A percentile compares a stretch with the other conserved stretches of the same genome.
Evolutionary conservation across 2,797 vertebrate genomes (phyloP).

Genomic region (Enteromius viviparus): DNA sequence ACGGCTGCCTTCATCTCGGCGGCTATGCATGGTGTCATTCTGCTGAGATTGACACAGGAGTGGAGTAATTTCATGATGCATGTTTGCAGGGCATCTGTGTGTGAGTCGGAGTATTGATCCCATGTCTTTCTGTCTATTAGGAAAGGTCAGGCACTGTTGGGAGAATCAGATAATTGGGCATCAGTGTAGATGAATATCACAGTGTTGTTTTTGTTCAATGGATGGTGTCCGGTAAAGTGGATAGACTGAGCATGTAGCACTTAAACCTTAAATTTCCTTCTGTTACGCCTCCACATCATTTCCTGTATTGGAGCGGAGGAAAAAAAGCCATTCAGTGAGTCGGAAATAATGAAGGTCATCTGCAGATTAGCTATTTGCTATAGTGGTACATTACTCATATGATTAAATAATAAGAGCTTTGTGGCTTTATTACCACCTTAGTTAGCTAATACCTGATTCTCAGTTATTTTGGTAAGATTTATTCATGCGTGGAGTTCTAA

Average conservation of each 20-base stretch:
- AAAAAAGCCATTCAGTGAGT: neutral
- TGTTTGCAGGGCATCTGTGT: slow-evolving; percentile 22
- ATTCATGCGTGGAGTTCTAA: neutral
- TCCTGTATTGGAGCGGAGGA: slow-evolving; percentile 5
- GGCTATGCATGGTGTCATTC: slow-evolving; percentile 1
- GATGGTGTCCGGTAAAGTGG: slow-evolving; percentile 11
- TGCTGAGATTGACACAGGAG: slow-evolving; percentile 1
- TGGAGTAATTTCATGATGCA: slow-evolving; percentile 13
- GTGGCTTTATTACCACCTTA: neutral
- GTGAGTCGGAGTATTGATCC: slow-evolving; percentile 50
- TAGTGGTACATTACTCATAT: slow-evolving; percentile 19
- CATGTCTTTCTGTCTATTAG: slow-evolving; percentile 48
- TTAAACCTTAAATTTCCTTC: slow-evolving; percentile 14
- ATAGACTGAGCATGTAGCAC: slow-evolving; percentile 11
- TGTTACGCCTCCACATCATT: slow-evolving; percentile 8
- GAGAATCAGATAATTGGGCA: slow-evolving; percentile 57
- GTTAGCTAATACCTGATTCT: neutral
- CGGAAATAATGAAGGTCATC: slow-evolving; percentile 34
- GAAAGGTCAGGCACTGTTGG: slow-evolving; percentile 57
- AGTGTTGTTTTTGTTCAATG: slow-evolving; percentile 45
- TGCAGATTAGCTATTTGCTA: slow-evolving; percentile 18
- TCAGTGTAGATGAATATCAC: slow-evolving; percentile 43
- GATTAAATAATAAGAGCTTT: neutral
- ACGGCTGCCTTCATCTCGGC: slow-evolving; percentile 2
- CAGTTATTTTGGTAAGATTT: neutral